These are phyloP conservation scores for Tetrax tetrax DNA, from an alignment of 2,113 vertebrate species.

Conservation along the genomic window DNA sequence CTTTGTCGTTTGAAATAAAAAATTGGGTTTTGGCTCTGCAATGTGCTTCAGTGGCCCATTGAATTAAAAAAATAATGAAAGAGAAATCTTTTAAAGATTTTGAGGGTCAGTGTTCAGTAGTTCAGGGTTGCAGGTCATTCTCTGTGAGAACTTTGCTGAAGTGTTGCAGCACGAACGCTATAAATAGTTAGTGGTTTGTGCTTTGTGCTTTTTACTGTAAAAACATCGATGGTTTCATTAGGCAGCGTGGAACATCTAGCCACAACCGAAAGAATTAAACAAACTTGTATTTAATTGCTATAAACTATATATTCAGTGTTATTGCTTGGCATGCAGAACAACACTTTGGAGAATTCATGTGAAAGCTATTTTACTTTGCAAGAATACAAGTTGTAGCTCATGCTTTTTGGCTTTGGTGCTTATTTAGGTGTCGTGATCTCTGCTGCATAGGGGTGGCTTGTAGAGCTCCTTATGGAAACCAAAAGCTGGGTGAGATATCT, in stretches of 20 bases:
- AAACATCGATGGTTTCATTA: neutral
- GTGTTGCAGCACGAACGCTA: fast-evolving
- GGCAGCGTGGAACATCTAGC: neutral
- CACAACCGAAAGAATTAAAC: neutral
- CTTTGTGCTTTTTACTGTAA: neutral
- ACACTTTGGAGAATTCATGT: neutral
- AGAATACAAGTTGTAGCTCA: neutral
- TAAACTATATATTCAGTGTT: neutral
- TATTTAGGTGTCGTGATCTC: neutral
- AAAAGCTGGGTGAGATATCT: fast-evolving
- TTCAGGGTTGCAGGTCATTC: neutral
- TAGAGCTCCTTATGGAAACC: neutral
- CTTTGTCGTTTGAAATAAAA: neutral
- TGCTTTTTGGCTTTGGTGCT: neutral
- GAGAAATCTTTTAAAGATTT: neutral
- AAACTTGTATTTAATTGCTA: fast-evolving
- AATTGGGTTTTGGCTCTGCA: neutral
- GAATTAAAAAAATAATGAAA: fast-evolving
- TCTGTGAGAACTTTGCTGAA: neutral
- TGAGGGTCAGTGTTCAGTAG: neutral
- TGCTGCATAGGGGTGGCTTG: neutral
- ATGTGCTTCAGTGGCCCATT: fast-evolving
- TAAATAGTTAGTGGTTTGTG: neutral
- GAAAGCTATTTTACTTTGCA: neutral
- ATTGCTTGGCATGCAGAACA: fast-evolving